Percentiles rank a stretch among this genome's conserved stretches.
Evolutionary conservation across 2,888 invertebrate species (phyloP).

Genomic region (Drosophila nr. fundita): DNA sequence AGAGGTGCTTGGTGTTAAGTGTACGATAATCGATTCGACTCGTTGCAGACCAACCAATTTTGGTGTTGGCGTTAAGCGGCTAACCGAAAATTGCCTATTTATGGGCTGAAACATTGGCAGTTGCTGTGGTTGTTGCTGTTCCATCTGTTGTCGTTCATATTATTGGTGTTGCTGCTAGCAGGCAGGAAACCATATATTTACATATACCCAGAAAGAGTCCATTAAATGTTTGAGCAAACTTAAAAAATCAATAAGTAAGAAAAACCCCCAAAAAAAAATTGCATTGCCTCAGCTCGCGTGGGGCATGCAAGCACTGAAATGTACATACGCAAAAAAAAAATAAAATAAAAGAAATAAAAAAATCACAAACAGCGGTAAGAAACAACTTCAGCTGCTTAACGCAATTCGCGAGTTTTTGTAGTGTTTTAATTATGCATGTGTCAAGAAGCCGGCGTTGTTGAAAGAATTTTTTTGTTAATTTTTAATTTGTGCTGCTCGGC

Average conservation of each 20-base stretch:
- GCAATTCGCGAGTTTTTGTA: slow-evolving; percentile 53
- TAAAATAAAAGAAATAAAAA: neutral
- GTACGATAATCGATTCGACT: slow-evolving; percentile 79
- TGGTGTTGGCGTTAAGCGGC: slow-evolving; percentile 78
- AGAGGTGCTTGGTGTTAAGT: slow-evolving; percentile 79
- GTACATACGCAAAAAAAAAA: slow-evolving; percentile 26
- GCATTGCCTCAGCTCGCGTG: slow-evolving; percentile 58
- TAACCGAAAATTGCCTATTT: slow-evolving; percentile 75
- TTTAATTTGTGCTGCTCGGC: slow-evolving; percentile 33
- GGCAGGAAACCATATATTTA: slow-evolving; percentile 74
- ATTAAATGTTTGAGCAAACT: slow-evolving; percentile 36
- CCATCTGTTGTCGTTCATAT: neutral
- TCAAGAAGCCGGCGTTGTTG: slow-evolving; percentile 56
- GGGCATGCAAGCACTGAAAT: slow-evolving; percentile 15
- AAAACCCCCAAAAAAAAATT: slow-evolving; percentile 16
- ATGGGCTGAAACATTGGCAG: slow-evolving; percentile 53
- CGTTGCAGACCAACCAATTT: slow-evolving; percentile 60
- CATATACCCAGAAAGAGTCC: slow-evolving; percentile 60
- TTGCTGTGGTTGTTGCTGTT: slow-evolving; percentile 17
- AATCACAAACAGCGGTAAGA: slow-evolving; percentile 5
- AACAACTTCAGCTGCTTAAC: slow-evolving; percentile 50
- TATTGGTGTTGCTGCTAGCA: slow-evolving; percentile 17
- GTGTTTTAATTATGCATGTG: slow-evolving; percentile 67
- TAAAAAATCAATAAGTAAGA: slow-evolving; percentile 19
- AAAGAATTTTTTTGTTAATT: slow-evolving; percentile 60